Conservation (phyloP, 2,113 vertebrate species). For the Naja naja region DNA sequence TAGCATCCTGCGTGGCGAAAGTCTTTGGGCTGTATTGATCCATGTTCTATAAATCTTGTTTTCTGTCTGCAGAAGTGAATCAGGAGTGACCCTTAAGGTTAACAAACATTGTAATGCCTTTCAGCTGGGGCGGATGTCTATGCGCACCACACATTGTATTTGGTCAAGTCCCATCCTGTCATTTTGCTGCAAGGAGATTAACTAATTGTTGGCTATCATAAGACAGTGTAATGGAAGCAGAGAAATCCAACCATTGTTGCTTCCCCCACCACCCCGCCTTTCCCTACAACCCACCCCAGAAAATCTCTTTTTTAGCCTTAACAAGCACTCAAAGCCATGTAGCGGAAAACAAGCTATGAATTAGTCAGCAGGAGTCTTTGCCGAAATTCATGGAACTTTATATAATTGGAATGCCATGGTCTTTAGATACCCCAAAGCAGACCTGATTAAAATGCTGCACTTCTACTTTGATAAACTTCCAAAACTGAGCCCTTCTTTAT, state of each 20-base stretch:
- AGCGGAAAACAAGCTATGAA: slow-evolving; percentile 91
- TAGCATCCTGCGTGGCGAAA: slow-evolving; percentile 84
- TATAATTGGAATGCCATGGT: slow-evolving; percentile 92
- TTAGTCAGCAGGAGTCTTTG: slow-evolving; percentile 91
- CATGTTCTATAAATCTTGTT: slow-evolving; percentile 98
- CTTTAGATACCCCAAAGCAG: slow-evolving; percentile 76
- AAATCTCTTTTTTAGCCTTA: slow-evolving; percentile 67
- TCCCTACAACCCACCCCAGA: neutral
- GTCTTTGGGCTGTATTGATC: slow-evolving; percentile 95
- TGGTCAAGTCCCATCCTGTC: slow-evolving; percentile 88
- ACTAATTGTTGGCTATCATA: slow-evolving; percentile 96
- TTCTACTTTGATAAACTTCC: slow-evolving; percentile 85
- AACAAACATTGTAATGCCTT: slow-evolving; percentile 98
- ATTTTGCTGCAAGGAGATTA: slow-evolving; percentile 86
- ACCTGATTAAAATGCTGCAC: slow-evolving; percentile 87
- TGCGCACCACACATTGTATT: slow-evolving; percentile 88
- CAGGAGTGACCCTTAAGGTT: slow-evolving; percentile 92
- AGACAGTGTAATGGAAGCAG: slow-evolving; percentile 81
- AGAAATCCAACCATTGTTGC: slow-evolving; percentile 78
- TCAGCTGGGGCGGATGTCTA: slow-evolving; percentile 85
- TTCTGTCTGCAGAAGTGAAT: slow-evolving; percentile 96
- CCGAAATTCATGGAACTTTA: slow-evolving; percentile 81
- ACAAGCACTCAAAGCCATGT: slow-evolving; percentile 86
- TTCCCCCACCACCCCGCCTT: slow-evolving; percentile 10
- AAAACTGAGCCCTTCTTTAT: slow-evolving; percentile 70